These are phyloP conservation scores for Drosophila orena DNA, from an alignment of 1,140 invertebrate genomes.

Conservation along the genomic window DNA sequence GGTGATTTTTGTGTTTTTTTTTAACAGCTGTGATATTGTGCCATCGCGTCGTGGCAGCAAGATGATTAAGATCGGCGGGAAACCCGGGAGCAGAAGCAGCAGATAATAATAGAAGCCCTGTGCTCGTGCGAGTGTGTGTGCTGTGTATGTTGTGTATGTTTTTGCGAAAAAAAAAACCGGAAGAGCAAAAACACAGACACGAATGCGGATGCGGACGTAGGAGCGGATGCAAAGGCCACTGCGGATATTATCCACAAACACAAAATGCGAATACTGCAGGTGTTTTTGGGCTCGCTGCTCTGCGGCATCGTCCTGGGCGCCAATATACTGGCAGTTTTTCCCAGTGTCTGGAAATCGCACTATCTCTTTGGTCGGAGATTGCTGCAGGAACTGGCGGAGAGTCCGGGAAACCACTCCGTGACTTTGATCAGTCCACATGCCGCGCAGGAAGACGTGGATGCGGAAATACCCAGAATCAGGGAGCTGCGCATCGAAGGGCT, in stretches of 20 bases:
- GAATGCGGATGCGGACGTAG: constrained; percentile 28
- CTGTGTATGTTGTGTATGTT: constrained; percentile 10
- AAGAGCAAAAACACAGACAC: constrained; percentile 48
- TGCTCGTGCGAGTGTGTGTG: constrained; percentile 7
- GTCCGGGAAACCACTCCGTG: constrained; percentile 85
- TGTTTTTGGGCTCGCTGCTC: constrained; percentile 47
- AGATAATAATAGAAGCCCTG: constrained; percentile 67
- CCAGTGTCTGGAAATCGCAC: constrained; percentile 81
- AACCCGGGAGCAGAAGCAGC: constrained; percentile 39
- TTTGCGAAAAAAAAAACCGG: constrained; percentile 62
- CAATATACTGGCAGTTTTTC: constrained; percentile 76
- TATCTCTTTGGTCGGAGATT: constrained; percentile 78
- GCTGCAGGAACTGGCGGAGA: constrained; percentile 84
- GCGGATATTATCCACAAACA: constrained; percentile 15
- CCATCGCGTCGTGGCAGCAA: constrained; percentile 25
- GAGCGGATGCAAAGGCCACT: constrained; percentile 12
- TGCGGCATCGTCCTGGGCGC: constrained; percentile 41
- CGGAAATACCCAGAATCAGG: constrained; percentile 39
- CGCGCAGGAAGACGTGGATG: constrained; percentile 4
- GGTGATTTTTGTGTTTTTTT: constrained; percentile 46
- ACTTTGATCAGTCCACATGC: constrained; percentile 73
- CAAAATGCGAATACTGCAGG: constrained; percentile 56
- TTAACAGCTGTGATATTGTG: constrained; percentile 50
- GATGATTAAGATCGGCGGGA: constrained; percentile 54
- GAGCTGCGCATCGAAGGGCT: constrained; percentile 73